A percentile compares a stretch with the other conserved stretches of the same genome.
Conservation (phyloP, 2,888 invertebrate species). For the Pyrocoelia pectoralis region DNA sequence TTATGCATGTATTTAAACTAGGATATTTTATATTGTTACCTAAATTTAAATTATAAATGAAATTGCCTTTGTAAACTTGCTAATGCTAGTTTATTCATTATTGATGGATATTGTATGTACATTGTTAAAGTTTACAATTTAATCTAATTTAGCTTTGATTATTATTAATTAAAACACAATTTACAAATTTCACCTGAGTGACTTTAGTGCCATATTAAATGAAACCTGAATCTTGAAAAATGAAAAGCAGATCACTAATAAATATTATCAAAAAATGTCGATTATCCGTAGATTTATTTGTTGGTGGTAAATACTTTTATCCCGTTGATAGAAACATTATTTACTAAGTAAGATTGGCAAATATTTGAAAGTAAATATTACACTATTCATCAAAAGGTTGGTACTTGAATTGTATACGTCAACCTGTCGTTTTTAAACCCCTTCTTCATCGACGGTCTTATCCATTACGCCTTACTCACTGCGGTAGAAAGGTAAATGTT, state of each 20-base stretch:
- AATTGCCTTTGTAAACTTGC: neutral
- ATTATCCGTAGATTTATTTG: neutral
- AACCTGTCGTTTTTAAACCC: neutral
- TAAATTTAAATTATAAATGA: slow-evolving; percentile 13
- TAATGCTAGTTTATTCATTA: slow-evolving; percentile 9
- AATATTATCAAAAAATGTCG: neutral
- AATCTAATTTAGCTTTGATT: neutral
- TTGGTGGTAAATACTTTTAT: neutral
- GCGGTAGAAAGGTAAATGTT: too few species aligned
- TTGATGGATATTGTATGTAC: slow-evolving; percentile 1
- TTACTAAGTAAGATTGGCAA: neutral
- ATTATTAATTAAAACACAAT: neutral
- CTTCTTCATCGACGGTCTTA: too few species aligned
- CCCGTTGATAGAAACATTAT: neutral
- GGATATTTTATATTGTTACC: neutral
- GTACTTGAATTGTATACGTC: neutral
- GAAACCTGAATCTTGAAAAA: too few species aligned
- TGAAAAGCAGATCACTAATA: too few species aligned
- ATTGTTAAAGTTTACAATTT: slow-evolving; percentile 2
- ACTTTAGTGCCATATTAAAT: too few species aligned
- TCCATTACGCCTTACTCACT: neutral
- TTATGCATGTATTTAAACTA: slow-evolving; percentile 4
- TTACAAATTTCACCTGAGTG: neutral
- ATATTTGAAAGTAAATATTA: neutral
- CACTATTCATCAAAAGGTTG: neutral